Conservation (phyloP, 2,113 vertebrate genomes). For the Gracilinanus agilis region DNA sequence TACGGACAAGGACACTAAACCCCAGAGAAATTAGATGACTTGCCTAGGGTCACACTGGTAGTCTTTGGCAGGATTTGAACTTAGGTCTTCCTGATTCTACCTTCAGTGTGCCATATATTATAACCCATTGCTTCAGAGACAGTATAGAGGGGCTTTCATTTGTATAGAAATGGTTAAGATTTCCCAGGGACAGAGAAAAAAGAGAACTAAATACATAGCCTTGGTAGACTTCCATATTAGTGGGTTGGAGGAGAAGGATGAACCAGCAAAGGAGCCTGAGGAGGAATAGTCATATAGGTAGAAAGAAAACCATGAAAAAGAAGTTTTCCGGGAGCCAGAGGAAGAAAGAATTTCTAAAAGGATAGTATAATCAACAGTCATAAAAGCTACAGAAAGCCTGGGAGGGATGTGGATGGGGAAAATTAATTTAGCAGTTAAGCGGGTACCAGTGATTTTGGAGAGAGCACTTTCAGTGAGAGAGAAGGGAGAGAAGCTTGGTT, state of each 20-base stretch:
- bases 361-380: background rate
- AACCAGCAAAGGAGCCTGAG: background rate
- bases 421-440: background rate
- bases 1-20: background rate
- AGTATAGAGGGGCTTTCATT: background rate
- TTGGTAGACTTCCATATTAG: background rate
- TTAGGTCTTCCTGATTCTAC: background rate
- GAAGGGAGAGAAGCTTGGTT: background rate
- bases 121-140: background rate
- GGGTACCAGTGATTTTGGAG: background rate
- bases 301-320: background rate
- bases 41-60: background rate
- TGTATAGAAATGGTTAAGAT: background rate
- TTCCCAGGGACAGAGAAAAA: background rate
- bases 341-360: background rate
- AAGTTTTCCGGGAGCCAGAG: background rate
- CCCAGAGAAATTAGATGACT: background rate
- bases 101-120: background rate
- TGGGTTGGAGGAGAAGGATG: background rate
- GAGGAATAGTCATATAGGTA: background rate
- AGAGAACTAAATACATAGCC: background rate
- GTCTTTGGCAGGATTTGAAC: background rate
- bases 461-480: background rate
- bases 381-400: background rate
- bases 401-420: background rate